Conservation (phyloP, 1,140 invertebrate species). For the Brachionus paranguensis region DNA sequence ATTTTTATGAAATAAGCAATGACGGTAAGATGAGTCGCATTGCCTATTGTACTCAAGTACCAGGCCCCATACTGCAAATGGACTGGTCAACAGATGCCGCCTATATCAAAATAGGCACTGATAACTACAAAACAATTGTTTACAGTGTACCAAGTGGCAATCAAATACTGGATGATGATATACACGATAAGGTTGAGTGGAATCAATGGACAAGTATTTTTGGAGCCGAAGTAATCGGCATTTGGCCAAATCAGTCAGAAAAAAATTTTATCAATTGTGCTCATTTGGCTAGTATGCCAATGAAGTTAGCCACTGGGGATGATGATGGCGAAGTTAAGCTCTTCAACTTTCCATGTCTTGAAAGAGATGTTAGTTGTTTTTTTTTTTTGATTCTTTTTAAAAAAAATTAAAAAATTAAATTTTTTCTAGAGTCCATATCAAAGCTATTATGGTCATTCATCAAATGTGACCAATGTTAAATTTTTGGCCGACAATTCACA, state of each 20-base stretch:
- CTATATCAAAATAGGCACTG: slow-evolving; percentile 52
- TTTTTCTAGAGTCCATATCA: slow-evolving; percentile 46
- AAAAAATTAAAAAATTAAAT: neutral
- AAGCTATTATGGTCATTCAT: slow-evolving; percentile 51
- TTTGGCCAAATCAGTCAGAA: slow-evolving; percentile 51
- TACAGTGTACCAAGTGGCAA: slow-evolving; percentile 49
- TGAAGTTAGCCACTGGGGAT: slow-evolving; percentile 54
- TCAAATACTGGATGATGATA: slow-evolving; percentile 40
- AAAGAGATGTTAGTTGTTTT: slow-evolving; percentile 50
- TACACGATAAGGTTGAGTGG: slow-evolving; percentile 52
- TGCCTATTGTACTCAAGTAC: slow-evolving; percentile 52
- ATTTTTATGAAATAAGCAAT: slow-evolving; percentile 52
- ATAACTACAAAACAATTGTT: slow-evolving; percentile 50
- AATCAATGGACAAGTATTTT: slow-evolving; percentile 53
- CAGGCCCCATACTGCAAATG: slow-evolving; percentile 52
- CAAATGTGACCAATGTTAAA: slow-evolving; percentile 53
- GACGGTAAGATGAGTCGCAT: slow-evolving; percentile 46
- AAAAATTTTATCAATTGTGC: slow-evolving; percentile 54
- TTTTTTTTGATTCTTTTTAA: neutral
- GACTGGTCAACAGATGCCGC: slow-evolving; percentile 54
- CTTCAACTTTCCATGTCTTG: slow-evolving; percentile 51
- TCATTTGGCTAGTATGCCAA: slow-evolving; percentile 50
- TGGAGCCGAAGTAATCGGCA: slow-evolving; percentile 53
- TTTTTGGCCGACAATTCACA: slow-evolving; percentile 50
- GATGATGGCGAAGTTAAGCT: slow-evolving; percentile 55